Percentiles rank a stretch among this genome's conserved stretches.
phyloP scores from a whole-genome alignment of 2,113 vertebrate species.

The Nibea albiflora region DNA sequence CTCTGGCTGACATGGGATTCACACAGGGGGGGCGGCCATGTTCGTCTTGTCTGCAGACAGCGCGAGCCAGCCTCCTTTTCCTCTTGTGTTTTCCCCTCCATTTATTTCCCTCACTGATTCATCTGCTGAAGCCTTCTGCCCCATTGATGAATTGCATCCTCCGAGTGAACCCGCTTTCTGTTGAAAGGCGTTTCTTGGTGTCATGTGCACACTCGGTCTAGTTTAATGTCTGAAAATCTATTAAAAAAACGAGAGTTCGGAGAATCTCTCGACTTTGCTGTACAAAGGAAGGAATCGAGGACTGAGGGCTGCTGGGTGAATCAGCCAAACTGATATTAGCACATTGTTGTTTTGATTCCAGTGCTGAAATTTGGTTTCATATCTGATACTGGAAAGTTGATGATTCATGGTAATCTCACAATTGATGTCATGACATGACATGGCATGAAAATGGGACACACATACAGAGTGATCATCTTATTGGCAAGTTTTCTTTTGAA shows the following conservation, averaged over 20 bases:
- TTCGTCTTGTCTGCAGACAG: constrained; percentile 47
- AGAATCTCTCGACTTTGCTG: background rate
- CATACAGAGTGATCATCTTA: background rate
- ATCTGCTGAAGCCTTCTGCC: background rate
- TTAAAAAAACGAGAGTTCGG: constrained; percentile 4
- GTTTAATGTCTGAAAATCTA: constrained; percentile 7
- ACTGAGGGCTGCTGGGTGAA: background rate
- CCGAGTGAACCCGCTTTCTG: constrained; percentile 24
- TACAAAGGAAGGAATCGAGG: too few species aligned
- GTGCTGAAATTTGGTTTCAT: background rate
- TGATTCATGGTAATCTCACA: too few species aligned
- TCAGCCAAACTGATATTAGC: constrained; percentile 2
- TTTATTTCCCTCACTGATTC: constrained; percentile 19
- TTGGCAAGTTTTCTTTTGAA: background rate
- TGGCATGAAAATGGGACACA: background rate
- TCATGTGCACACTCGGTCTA: background rate
- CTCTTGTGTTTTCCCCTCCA: constrained; percentile 25
- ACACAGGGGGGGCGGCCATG: constrained; percentile 47
- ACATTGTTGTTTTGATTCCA: background rate
- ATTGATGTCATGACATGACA: too few species aligned
- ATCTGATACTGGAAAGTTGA: too few species aligned
- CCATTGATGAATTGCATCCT: constrained; percentile 36
- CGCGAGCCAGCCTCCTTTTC: constrained; percentile 27
- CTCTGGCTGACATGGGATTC: constrained; percentile 51
- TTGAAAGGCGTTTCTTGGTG: background rate